A percentile compares a stretch with the other conserved stretches of the same genome.
phyloP scores from a whole-genome alignment of 2,113 vertebrate genomes.

The Pheucticus melanocephalus region DNA sequence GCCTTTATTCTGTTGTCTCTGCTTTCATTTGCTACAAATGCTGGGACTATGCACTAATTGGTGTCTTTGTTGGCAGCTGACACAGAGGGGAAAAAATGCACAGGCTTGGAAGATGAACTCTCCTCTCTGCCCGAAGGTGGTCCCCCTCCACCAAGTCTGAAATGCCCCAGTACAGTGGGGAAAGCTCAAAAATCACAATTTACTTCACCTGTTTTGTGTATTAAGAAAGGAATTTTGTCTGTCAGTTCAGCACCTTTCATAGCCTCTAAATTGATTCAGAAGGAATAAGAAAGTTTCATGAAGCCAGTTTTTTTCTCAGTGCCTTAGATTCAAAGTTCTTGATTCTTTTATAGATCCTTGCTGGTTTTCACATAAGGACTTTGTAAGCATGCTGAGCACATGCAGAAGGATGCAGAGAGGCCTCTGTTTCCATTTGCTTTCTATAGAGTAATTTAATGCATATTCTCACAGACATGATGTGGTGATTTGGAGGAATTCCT shows the following conservation, averaged over 20 bases:
- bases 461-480: neutral
- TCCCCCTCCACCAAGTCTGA: constrained; percentile 13
- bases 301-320: neutral
- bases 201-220: constrained; percentile 12
- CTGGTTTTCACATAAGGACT: constrained; percentile 19
- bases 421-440: constrained; percentile 20
- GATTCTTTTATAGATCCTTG: neutral
- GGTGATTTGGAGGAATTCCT: neutral
- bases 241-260: neutral
- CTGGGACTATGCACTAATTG: constrained; percentile 65
- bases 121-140: constrained; percentile 41
- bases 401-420: neutral
- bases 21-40: constrained; percentile 43
- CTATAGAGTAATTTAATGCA: neutral
- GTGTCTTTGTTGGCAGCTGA: constrained; percentile 59
- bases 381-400: neutral
- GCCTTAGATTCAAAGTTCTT: neutral
- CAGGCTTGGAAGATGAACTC: constrained; percentile 51
- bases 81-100: neutral
- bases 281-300: neutral
- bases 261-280: neutral
- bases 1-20: constrained; percentile 53
- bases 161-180: neutral
- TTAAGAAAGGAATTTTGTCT: neutral
- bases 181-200: constrained; percentile 6